A percentile compares a stretch with the other conserved stretches of the same genome.
These are phyloP conservation scores for Acrossocheilus fasciatus DNA, from an alignment of 2,797 vertebrate species.

Conservation along the genomic window DNA sequence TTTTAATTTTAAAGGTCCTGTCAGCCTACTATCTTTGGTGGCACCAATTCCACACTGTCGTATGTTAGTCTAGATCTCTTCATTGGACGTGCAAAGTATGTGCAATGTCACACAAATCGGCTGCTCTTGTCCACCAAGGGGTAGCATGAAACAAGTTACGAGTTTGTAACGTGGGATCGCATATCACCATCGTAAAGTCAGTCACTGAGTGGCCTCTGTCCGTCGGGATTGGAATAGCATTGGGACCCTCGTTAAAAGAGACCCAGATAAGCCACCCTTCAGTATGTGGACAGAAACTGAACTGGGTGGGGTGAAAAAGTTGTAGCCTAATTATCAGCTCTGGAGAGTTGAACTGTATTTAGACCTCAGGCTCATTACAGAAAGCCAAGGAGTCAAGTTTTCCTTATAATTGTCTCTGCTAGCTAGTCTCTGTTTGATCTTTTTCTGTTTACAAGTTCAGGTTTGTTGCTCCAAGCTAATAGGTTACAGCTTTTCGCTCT, in stretches of 20 bases:
- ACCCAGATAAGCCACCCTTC: conserved; percentile 64
- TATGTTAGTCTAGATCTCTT: not conserved
- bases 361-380: not conserved
- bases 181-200: conserved; percentile 68
- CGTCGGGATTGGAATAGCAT: conserved; percentile 72
- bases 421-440: conserved; percentile 25
- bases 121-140: conserved; percentile 39
- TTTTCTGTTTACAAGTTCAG: conserved; percentile 40
- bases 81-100: not conserved
- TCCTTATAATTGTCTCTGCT: not conserved
- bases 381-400: not conserved
- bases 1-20: not conserved
- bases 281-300: conserved; percentile 63
- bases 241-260: conserved; percentile 57
- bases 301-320: conserved; percentile 62
- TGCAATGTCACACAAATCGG: conserved; percentile 38
- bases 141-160: conserved; percentile 68
- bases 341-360: not conserved
- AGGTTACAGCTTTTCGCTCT: conserved; percentile 8
- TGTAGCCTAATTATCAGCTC: conserved; percentile 71
- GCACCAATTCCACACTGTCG: not conserved
- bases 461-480: conserved; percentile 27
- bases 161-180: conserved; percentile 69
- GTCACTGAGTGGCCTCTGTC: conserved; percentile 60
- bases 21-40: not conserved